These are phyloP conservation scores for Cataglyphis cursor DNA, from an alignment of 2,888 invertebrate genomes.

Conservation along the genomic window DNA sequence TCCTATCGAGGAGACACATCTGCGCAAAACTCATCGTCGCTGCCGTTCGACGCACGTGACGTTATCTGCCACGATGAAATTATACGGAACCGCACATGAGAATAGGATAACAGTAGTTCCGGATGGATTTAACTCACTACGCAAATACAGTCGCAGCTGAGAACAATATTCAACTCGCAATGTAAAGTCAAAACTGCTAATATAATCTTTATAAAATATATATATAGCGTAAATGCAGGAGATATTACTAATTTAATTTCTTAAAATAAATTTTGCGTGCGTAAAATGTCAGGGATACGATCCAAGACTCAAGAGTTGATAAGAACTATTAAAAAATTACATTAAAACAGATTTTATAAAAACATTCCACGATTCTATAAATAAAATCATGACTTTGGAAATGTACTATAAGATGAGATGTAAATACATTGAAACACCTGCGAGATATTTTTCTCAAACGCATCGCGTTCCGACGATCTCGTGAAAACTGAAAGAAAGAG, in stretches of 20 bases:
- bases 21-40: slow-evolving; percentile 9
- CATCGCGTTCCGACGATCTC: slow-evolving; percentile 22
- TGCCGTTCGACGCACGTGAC: slow-evolving; percentile 32
- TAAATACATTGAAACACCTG: not conserved
- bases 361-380: slow-evolving; percentile 1
- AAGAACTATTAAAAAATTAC: not conserved
- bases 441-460: not conserved
- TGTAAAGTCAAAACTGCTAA: not conserved
- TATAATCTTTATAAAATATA: not conserved
- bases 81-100: slow-evolving; percentile 19
- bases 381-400: not conserved
- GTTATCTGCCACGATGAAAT: slow-evolving; percentile 47
- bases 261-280: not conserved
- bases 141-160: not conserved
- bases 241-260: not conserved
- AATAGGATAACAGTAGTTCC: not conserved
- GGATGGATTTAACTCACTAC: not conserved
- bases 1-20: slow-evolving; percentile 41
- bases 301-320: not conserved
- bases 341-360: not conserved
- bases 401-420: not conserved
- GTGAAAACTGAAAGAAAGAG: slow-evolving; percentile 23
- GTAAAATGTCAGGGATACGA: not conserved
- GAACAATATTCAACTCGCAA: slow-evolving; percentile 23
- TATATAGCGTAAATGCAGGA: not conserved